Evolutionary conservation across 53 echinoderm and acorn worm genomes (phyloP), one percentile per base, ranked within the genome.

Genomic region (Henricia sp.): DNA sequence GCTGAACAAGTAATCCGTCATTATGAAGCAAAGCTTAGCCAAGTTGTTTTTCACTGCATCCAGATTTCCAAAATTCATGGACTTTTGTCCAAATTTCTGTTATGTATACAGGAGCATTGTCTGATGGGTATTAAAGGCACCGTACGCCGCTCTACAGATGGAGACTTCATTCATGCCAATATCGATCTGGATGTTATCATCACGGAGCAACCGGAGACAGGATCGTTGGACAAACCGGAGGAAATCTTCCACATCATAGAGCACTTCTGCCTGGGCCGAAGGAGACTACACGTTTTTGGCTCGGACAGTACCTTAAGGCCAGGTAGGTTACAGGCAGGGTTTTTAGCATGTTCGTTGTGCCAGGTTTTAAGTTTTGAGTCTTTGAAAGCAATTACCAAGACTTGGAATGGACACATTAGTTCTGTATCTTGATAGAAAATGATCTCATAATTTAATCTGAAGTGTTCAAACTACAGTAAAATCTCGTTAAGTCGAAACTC

Each of bases 91-190:
- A 20, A 66, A 20, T 33, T 23, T 13, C 64, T n/a, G 12, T 30
- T 27, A 37, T 28, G 11, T 64, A 19, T 25, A 12, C 42, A 96
- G 96, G 96, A 96, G 37, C 96, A 96, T 46, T 96, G 96, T 37
- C 67, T 96, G 27, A 96, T 96, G 96, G 96, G 96, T 17, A 96
- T 96, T 52, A 96, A 94, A 55, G 96, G 96, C 27, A 96, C 96
- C 0, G 96, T 96, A 19, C 62, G 96, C 0, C 66, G 96, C 3
- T 96, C 96, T 2, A 91, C 91, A 0, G 96, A 96, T 41, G 96
- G 96, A 0, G 96, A 96, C 35, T 96, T 96, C 88, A 96, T 96
- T 67, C 96, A 96, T 21, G 96, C 96, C 26, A 96, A 96, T 69
- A 92, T 96, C 16, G 96, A 96, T 54, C 78, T 96, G 35, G 96